Conservation (phyloP, 2,797 vertebrate genomes). For the Cryptoprocta ferox region DNA sequence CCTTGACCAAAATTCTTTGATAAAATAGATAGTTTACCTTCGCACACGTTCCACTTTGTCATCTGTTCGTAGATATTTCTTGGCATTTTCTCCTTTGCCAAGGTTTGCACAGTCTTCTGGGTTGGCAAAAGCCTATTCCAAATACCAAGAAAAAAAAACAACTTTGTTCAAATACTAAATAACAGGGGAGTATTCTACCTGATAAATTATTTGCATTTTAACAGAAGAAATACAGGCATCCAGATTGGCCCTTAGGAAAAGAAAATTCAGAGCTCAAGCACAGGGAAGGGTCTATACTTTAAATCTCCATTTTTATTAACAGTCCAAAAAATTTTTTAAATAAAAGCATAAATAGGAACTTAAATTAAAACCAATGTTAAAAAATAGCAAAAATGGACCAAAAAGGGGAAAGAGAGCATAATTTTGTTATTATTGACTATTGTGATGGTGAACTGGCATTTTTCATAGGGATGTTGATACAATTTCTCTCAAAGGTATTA, state of each 20-base stretch:
- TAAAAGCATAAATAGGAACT: neutral
- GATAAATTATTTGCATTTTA: neutral
- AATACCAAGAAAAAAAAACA: neutral
- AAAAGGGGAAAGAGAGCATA: neutral
- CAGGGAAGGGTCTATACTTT: neutral
- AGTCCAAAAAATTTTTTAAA: neutral
- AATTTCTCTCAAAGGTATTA: neutral
- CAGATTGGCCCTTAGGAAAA: neutral
- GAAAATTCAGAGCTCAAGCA: neutral
- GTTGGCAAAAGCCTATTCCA: constrained; percentile 90
- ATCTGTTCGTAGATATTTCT: constrained; percentile 88
- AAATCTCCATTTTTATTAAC: neutral
- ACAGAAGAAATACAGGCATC: neutral
- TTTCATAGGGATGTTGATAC: neutral
- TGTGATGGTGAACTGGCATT: neutral
- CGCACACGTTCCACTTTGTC: constrained; percentile 91
- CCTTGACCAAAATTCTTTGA: neutral
- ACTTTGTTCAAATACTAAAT: neutral
- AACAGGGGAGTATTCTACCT: neutral
- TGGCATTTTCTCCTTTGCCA: constrained; percentile 85
- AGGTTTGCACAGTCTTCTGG: constrained; percentile 87
- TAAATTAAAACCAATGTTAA: neutral
- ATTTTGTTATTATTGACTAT: neutral
- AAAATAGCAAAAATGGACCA: neutral
- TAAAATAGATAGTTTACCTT: constrained; percentile 86